Evolutionary conservation across 2,797 vertebrate genomes (phyloP).

Genomic region (Liparis tanakae): DNA sequence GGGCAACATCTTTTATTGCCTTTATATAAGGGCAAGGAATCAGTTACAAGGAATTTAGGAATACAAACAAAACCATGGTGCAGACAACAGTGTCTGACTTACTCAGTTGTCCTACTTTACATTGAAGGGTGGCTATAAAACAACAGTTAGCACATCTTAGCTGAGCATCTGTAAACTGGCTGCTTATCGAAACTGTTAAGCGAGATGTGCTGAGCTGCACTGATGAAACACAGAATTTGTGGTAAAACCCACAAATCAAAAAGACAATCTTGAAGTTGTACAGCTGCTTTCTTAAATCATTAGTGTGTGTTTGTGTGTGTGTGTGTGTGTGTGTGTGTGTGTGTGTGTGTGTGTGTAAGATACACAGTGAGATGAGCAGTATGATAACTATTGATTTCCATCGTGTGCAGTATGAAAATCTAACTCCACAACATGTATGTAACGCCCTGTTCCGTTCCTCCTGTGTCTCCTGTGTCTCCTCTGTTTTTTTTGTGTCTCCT

Average conservation of each 20-base stretch:
- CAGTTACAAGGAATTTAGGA: background rate
- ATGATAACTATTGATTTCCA: slow-evolving; percentile 19
- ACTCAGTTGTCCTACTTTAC: background rate
- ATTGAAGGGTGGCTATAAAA: background rate
- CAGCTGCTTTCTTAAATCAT: slow-evolving; percentile 7
- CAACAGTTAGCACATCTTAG: background rate
- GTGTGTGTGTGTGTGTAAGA: slow-evolving; percentile 3
- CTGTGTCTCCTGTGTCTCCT: no score
- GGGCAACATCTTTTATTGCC: background rate
- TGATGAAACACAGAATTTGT: slow-evolving; percentile 5
- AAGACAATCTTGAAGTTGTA: slow-evolving; percentile 18
- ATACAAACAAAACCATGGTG: background rate
- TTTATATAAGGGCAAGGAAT: no score
- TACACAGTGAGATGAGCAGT: slow-evolving; percentile 4
- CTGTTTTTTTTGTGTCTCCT: no score
- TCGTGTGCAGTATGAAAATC: slow-evolving; percentile 11
- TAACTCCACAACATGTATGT: background rate
- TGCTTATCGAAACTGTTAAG: background rate
- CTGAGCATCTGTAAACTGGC: background rate
- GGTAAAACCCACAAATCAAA: slow-evolving; percentile 26
- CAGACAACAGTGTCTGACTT: background rate
- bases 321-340: background rate
- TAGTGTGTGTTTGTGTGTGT: background rate
- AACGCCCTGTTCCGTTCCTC: no score
- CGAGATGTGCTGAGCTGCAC: background rate